Percentiles rank a stretch among this genome's conserved stretches.
Conservation (phyloP, 2,113 vertebrate genomes). For the Clarias magur region DNA sequence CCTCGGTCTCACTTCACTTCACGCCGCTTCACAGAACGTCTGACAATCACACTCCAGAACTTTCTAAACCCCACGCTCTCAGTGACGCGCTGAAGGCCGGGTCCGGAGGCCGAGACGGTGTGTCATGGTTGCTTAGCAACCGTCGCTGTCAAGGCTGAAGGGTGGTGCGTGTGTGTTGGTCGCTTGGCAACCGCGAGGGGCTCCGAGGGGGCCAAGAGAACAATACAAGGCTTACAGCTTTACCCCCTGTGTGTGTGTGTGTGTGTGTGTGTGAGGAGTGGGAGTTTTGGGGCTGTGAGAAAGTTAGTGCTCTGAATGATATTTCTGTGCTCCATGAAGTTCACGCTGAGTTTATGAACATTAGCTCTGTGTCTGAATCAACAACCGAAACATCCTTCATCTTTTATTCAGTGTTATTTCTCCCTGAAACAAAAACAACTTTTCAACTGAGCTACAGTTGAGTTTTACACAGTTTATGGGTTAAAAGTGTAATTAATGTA, state of each 20-base stretch:
- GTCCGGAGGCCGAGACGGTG: slow-evolving; percentile 47
- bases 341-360: slow-evolving; percentile 25
- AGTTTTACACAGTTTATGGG: not conserved
- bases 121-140: slow-evolving; percentile 80
- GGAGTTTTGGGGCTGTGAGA: slow-evolving; percentile 16
- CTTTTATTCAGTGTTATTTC: slow-evolving; percentile 10
- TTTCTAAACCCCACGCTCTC: not conserved
- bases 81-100: not conserved
- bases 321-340: slow-evolving; percentile 24
- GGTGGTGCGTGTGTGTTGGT: slow-evolving; percentile 41
- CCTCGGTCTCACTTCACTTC: too few species aligned
- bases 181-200: slow-evolving; percentile 68
- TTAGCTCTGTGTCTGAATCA: slow-evolving; percentile 15
- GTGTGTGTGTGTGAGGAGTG: slow-evolving; percentile 11
- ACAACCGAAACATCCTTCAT: not conserved
- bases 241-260: slow-evolving; percentile 45
- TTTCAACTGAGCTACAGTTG: not conserved
- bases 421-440: not conserved
- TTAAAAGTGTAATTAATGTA: too few species aligned
- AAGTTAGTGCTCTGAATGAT: not conserved
- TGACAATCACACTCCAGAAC: not conserved
- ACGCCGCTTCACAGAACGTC: not conserved
- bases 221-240: slow-evolving; percentile 70
- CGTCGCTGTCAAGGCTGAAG: slow-evolving; percentile 54
- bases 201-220: slow-evolving; percentile 59